These are phyloP conservation scores for Drosophila multiciliata DNA, from an alignment of 2,888 invertebrate species.

Conservation along the genomic window DNA sequence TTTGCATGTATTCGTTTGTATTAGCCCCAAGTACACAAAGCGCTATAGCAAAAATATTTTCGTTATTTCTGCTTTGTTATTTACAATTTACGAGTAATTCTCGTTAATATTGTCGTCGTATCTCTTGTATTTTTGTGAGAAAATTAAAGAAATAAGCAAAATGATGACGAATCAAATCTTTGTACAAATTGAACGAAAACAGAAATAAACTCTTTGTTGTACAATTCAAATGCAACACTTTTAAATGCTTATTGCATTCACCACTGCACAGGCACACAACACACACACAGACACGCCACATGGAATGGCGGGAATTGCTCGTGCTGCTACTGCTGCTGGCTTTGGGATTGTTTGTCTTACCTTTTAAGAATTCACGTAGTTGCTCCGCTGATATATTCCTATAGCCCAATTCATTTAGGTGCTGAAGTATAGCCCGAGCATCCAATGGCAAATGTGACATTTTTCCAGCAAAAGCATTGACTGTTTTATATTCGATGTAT, in stretches of 20 bases:
- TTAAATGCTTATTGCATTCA: slow-evolving; percentile 47
- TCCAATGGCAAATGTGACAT: slow-evolving; percentile 86
- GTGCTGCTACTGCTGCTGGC: slow-evolving; percentile 25
- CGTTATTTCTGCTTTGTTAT: slow-evolving; percentile 63
- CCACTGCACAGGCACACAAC: slow-evolving; percentile 11
- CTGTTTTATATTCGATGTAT: slow-evolving; percentile 30
- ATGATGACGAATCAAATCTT: slow-evolving; percentile 70
- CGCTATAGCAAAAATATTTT: slow-evolving; percentile 41
- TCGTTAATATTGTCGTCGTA: slow-evolving; percentile 57
- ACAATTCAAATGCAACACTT: slow-evolving; percentile 40
- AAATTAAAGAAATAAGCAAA: slow-evolving; percentile 31
- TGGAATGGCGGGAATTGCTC: slow-evolving; percentile 65
- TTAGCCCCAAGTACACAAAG: slow-evolving; percentile 45
- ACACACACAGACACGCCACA: slow-evolving; percentile 23
- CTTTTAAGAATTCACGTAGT: slow-evolving; percentile 91
- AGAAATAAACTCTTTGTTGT: slow-evolving; percentile 42
- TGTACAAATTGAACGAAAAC: slow-evolving; percentile 46
- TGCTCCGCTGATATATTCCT: slow-evolving; percentile 90
- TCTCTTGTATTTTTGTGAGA: slow-evolving; percentile 35
- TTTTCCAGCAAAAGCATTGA: slow-evolving; percentile 68
- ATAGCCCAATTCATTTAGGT: slow-evolving; percentile 91
- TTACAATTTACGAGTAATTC: slow-evolving; percentile 79
- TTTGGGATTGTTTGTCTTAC: slow-evolving; percentile 84
- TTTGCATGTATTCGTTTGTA: slow-evolving; percentile 27
- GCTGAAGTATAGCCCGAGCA: slow-evolving; percentile 90